Percentiles rank a stretch among this genome's conserved stretches.
Conservation (phyloP, 2,113 vertebrate species). For the Misgurnus mizolepis region DNA sequence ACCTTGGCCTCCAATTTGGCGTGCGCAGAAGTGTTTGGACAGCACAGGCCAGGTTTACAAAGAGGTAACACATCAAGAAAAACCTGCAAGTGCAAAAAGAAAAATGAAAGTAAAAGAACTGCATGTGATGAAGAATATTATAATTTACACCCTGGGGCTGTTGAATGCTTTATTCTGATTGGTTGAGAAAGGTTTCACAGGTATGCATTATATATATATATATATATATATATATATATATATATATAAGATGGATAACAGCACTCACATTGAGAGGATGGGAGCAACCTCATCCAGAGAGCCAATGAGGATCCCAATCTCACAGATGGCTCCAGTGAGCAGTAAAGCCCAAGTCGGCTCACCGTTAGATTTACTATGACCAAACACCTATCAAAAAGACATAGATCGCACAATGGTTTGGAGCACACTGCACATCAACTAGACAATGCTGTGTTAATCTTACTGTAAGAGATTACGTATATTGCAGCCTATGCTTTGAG, state of each 20-base stretch:
- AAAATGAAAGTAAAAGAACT: neutral
- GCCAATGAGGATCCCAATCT: conserved; percentile 93
- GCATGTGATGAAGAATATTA: neutral
- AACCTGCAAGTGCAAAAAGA: conserved; percentile 76
- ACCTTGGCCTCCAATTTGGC: conserved; percentile 96
- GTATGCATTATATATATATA: too few relatives aligned
- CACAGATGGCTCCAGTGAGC: conserved; percentile 90
- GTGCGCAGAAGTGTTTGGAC: conserved; percentile 90
- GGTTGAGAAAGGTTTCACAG: too few relatives aligned
- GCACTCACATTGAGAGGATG: conserved; percentile 91
- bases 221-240: too few relatives aligned
- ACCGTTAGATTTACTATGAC: conserved; percentile 91
- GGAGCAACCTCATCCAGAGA: conserved; percentile 92
- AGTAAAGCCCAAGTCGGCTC: conserved; percentile 95
- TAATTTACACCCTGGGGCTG: neutral
- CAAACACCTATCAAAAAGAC: conserved; percentile 81
- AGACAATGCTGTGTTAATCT: neutral
- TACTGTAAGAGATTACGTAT: neutral
- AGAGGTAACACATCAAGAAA: conserved; percentile 97
- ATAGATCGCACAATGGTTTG: neutral
- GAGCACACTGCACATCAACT: neutral
- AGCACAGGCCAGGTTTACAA: conserved; percentile 96
- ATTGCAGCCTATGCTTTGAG: neutral
- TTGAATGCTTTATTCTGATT: too few relatives aligned
- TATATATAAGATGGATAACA: too few relatives aligned